A percentile compares a stretch with the other conserved stretches of the same genome.
Conservation (phyloP, 2,113 vertebrate species). For the Panurus biarmicus region DNA sequence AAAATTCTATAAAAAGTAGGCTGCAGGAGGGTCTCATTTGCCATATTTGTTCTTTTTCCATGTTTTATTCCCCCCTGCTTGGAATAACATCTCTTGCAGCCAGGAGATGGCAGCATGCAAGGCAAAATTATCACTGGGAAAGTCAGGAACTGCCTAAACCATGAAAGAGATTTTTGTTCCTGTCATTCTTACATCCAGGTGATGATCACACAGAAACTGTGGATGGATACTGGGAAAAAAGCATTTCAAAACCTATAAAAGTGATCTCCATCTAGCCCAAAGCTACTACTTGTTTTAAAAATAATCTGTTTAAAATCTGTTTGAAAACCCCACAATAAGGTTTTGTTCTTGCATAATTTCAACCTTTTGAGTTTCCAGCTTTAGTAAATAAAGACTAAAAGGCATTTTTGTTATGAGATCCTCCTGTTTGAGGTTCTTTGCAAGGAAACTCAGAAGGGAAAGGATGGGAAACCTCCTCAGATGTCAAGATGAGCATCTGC, state of each 20-base stretch:
- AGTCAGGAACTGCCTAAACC: background rate
- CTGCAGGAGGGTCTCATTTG: background rate
- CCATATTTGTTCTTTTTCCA: background rate
- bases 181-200: background rate
- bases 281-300: background rate
- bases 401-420: background rate
- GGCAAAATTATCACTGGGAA: background rate
- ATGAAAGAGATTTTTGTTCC: background rate
- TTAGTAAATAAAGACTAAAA: background rate
- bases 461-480: background rate
- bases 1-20: background rate
- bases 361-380: background rate
- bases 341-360: background rate
- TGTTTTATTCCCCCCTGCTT: background rate
- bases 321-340: rapidly evolving
- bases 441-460: background rate
- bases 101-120: slow-evolving; percentile 44
- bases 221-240: background rate
- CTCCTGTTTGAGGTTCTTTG: background rate
- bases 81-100: background rate
- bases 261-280: background rate
- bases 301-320: background rate
- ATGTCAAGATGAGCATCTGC: background rate
- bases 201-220: background rate
- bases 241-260: background rate